Conservation (phyloP, 2,113 vertebrate genomes). For the Tonatia bakeri region DNA sequence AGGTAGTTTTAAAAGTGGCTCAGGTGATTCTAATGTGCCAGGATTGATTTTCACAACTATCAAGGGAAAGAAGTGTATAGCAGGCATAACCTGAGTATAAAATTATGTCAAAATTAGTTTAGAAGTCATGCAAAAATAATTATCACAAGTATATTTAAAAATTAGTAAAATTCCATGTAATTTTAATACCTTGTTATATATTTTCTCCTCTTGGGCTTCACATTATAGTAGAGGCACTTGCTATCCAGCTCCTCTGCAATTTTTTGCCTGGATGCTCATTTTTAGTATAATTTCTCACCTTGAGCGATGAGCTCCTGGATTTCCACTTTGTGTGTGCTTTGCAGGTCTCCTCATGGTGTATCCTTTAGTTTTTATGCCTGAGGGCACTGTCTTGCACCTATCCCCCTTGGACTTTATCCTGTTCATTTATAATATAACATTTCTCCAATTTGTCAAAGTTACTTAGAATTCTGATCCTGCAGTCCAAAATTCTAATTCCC, state of each 20-base stretch:
- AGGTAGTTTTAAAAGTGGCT: neutral
- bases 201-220: neutral
- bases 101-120: neutral
- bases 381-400: slow-evolving; percentile 39
- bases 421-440: slow-evolving; percentile 55
- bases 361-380: slow-evolving; percentile 44
- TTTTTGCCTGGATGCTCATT: slow-evolving; percentile 43
- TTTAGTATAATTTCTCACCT: slow-evolving; percentile 40
- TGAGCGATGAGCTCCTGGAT: slow-evolving; percentile 42
- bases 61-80: neutral
- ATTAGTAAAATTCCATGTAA: neutral
- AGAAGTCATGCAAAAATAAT: neutral
- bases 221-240: neutral
- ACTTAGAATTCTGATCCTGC: slow-evolving; percentile 67
- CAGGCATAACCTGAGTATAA: neutral
- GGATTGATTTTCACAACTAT: neutral
- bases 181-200: neutral
- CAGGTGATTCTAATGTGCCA: neutral
- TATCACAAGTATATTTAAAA: slow-evolving; percentile 19
- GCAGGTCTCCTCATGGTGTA: neutral
- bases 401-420: slow-evolving; percentile 30
- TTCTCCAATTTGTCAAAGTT: slow-evolving; percentile 65
- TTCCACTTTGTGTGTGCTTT: slow-evolving; percentile 17
- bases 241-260: neutral
- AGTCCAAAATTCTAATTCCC: slow-evolving; percentile 61